Evolutionary conservation across 2,888 invertebrate species (phyloP), one percentile per base, ranked within the genome.

Genomic region (Lamproptera curius): DNA sequence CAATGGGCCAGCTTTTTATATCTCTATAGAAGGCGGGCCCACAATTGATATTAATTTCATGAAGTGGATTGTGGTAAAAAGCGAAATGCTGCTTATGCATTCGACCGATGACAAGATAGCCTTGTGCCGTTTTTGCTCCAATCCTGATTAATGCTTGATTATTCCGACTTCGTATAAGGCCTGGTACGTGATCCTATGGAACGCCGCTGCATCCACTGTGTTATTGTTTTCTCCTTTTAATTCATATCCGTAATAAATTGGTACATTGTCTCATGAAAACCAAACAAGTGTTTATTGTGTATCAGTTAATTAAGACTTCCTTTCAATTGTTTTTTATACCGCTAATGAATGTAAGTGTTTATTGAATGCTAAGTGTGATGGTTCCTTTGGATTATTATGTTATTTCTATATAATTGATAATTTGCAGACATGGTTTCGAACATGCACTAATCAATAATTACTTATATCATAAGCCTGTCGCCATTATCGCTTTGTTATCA

Each of bases 31-130:
- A 63, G 75, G 66, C 61, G 61, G 59, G 47, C 53, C 59, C 63
- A 63, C 75, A 76, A 78, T 79, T 79, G 77, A 76, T 80, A 80
- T 77, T 79, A 79, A 80, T 81, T 80, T 80, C 76, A 73, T 70
- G 73, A 73, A 66, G 64, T 62, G 61, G 66, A 71, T 70, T 68
- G 63, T 52, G 40, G 59, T 63, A 75, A 76, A 77, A 79, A 76
- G 52, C 42, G 35, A 50, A 42, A 43, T 39, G 48, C 53, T 53
- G 52, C 55, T 51, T 56, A 58, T 50, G 58, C 55, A 55, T 56
- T 42, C 56, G 48, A 57, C 50, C 54, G 58, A 57, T 61, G 56
- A 60, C 61, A 61, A 59, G 58, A 61, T 62, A 58, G 58, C 57
- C 53, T 46, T 56, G 47, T 54, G 53, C 35, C 36, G 57, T 65